Evolutionary conservation across 2,888 invertebrate species (phyloP).

Genomic region (Acleris cristana): DNA sequence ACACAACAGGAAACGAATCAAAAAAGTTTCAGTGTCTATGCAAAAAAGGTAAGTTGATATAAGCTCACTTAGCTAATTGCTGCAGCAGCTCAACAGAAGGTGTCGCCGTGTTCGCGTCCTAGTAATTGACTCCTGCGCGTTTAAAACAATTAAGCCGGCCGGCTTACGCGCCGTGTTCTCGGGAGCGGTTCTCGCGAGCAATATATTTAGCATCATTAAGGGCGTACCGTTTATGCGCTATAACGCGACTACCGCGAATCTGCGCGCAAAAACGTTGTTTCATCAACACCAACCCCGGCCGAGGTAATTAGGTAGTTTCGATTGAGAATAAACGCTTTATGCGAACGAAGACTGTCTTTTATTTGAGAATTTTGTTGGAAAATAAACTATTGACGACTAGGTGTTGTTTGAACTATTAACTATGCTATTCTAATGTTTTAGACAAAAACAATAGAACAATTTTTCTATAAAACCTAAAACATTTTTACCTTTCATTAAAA

Average conservation of each 20-base stretch:
- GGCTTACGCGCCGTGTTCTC: constrained; percentile 35
- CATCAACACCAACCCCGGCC: constrained; percentile 68
- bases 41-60: background rate
- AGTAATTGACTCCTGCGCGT: constrained; percentile 44
- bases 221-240: constrained; percentile 63
- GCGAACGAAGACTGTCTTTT: constrained; percentile 39
- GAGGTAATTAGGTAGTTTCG: constrained; percentile 65
- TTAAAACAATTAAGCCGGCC: constrained; percentile 57
- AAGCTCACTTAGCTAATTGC: constrained; percentile 41
- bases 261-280: constrained; percentile 67
- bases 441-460: too few relatives aligned
- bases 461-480: too few relatives aligned
- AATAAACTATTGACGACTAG: background rate
- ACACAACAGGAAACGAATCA: too few relatives aligned
- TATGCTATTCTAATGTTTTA: too few relatives aligned
- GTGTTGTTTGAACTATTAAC: too few relatives aligned
- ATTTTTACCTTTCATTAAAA: too few relatives aligned
- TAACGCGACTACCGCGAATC: constrained; percentile 66
- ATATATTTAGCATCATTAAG: constrained; percentile 67
- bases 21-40: too few relatives aligned
- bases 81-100: constrained; percentile 39
- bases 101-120: constrained; percentile 50
- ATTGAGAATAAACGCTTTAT: constrained; percentile 54
- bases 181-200: constrained; percentile 51
- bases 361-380: background rate